Evolutionary conservation across 2,888 invertebrate species (phyloP).

Genomic region (Nesidiocoris tenuis): DNA sequence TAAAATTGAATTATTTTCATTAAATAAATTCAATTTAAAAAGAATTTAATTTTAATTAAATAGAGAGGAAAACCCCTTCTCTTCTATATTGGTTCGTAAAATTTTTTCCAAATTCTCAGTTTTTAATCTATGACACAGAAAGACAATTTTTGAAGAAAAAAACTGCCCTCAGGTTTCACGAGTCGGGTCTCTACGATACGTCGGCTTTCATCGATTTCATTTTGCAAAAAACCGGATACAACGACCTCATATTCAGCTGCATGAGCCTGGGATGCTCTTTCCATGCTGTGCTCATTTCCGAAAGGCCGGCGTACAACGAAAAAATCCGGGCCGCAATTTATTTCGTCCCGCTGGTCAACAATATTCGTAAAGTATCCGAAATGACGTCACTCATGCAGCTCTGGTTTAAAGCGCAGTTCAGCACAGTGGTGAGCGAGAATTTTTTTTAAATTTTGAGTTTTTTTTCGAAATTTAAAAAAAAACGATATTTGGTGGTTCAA

Average conservation of each 20-base stretch:
- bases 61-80: too few relatives aligned
- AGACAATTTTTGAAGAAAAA: too few relatives aligned
- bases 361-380: slow-evolving; percentile 5
- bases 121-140: too few relatives aligned
- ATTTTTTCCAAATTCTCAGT: too few relatives aligned
- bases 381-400: slow-evolving; percentile 3
- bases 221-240: slow-evolving; percentile 55
- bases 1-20: too few relatives aligned
- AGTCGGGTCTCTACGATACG: slow-evolving; percentile 80
- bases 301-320: slow-evolving; percentile 19
- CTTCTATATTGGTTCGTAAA: too few relatives aligned
- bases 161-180: slow-evolving; percentile 61
- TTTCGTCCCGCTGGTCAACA: slow-evolving; percentile 28
- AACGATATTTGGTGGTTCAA: too few relatives aligned
- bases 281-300: slow-evolving; percentile 10
- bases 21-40: too few relatives aligned
- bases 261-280: slow-evolving; percentile 28
- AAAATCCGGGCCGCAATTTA: slow-evolving; percentile 23
- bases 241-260: slow-evolving; percentile 23
- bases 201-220: slow-evolving; percentile 78
- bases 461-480: too few relatives aligned
- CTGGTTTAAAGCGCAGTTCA: background rate
- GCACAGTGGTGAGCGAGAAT: background rate
- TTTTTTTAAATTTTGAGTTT: too few relatives aligned
- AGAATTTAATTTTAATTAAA: too few relatives aligned